Evolutionary conservation across 1,140 invertebrate species (phyloP), one percentile per base, ranked within the genome.

Genomic region (Orchesella cincta): DNA sequence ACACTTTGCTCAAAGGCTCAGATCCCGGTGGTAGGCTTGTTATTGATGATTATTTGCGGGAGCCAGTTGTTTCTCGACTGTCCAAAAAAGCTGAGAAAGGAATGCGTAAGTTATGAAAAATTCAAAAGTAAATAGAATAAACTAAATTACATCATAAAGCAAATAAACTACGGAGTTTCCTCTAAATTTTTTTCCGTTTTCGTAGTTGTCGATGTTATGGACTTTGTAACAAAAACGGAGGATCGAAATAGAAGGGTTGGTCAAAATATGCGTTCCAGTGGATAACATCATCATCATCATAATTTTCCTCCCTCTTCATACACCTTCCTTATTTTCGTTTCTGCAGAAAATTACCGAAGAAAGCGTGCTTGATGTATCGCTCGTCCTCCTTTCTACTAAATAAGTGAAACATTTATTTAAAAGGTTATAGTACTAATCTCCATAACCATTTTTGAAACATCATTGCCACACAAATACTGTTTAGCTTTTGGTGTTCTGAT

Each of bases 131-230:
- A 57, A 46, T 18, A 46, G 18, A 46, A 46, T 46, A 46, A 8
- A 18, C 39, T 46, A 8, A 8, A 46, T 46, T 46, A 46, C 5
- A 46, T 46, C 18, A 8, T 8, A 18, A 46, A 46, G 39, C 5
- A 46, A 46, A 46, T 8, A 8, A 46, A 46, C 39, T 46, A 18
- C 18, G 39, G 54, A 57, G 12, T 57, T 57, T 57, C 54, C 3
- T 14, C 26, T 57, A n/a, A 5, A 57, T 26, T 57, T 14, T n/a
- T n/a, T 57, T 26, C 5, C 54, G 14, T 67, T 67, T 67, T 8
- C 62, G n/a, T n/a, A 67, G 62, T 67, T 29, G 62, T 67, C 14
- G 62, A 67, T 29, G 62, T 67, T 12, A 31, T 67, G 62, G 62
- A 67, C 62, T 67, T 31, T n/a, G 62, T 67, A 29, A 31, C 62